phyloP scores from a whole-genome alignment of 2,888 invertebrate genomes.

The Hypena proboscidalis region DNA sequence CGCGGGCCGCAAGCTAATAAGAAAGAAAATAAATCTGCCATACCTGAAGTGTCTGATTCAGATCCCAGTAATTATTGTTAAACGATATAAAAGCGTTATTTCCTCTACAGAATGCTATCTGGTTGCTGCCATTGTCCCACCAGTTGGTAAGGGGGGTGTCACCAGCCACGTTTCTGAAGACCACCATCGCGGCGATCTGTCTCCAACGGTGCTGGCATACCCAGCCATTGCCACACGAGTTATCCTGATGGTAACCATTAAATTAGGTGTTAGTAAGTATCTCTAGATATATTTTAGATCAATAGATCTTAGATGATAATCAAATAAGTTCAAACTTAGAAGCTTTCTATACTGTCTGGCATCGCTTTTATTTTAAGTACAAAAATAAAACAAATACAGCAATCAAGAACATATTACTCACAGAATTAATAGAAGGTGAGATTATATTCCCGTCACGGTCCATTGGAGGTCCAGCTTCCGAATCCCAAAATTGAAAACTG shows the following conservation, averaged over 20 bases:
- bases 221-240: slow-evolving; percentile 89
- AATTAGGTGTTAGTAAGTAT: no score
- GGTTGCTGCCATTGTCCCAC: slow-evolving; percentile 91
- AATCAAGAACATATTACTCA: slow-evolving; percentile 59
- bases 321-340: no score
- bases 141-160: slow-evolving; percentile 84
- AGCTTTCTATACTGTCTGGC: no score
- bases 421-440: slow-evolving; percentile 87
- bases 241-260: no score
- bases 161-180: slow-evolving; percentile 88
- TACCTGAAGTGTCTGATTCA: slow-evolving; percentile 82
- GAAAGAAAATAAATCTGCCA: slow-evolving; percentile 2
- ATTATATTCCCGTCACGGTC: slow-evolving; percentile 86
- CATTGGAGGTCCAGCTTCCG: slow-evolving; percentile 88
- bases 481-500: slow-evolving; percentile 89
- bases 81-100: slow-evolving; percentile 86
- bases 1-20: background rate
- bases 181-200: slow-evolving; percentile 90
- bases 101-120: slow-evolving; percentile 89
- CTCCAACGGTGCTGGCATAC: slow-evolving; percentile 93
- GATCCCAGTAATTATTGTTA: slow-evolving; percentile 81
- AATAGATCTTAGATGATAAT: no score
- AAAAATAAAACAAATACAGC: no score
- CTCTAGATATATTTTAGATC: no score
- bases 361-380: no score